Conservation (phyloP, 2,797 vertebrate genomes). For the Columba guinea region DNA sequence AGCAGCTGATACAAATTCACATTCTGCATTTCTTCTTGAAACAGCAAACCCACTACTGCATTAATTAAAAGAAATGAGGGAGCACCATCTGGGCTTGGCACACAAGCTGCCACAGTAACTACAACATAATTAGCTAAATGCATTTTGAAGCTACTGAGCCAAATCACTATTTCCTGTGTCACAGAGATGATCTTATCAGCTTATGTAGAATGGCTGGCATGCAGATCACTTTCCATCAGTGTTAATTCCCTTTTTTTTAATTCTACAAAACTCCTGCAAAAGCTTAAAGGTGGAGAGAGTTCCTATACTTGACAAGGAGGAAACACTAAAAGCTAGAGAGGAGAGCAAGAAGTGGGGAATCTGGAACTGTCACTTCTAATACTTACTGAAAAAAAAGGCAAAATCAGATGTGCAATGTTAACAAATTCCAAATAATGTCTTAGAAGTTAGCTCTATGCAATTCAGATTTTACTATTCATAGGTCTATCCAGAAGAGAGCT, state of each 20-base stretch:
- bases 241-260: not conserved
- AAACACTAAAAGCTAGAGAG: not conserved
- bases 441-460: not conserved
- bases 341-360: not conserved
- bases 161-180: slow-evolving; percentile 24
- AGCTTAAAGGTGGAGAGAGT: not conserved
- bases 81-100: slow-evolving; percentile 50
- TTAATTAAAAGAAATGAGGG: slow-evolving; percentile 30
- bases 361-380: not conserved
- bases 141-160: slow-evolving; percentile 32
- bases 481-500: not conserved
- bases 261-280: not conserved
- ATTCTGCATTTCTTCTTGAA: not conserved
- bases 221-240: slow-evolving; percentile 3
- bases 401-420: not conserved
- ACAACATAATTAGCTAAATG: slow-evolving; percentile 59
- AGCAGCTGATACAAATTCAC: not conserved
- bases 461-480: not conserved
- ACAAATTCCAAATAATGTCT: not conserved
- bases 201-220: not conserved
- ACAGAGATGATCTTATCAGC: slow-evolving; percentile 25
- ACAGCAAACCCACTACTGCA: not conserved
- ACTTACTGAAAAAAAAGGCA: not conserved
- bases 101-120: slow-evolving; percentile 36
- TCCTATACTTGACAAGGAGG: not conserved